Evolutionary conservation across 1,140 invertebrate genomes (phyloP), one percentile per base, ranked within the genome.

Genomic region (Copidosoma floridanum): DNA sequence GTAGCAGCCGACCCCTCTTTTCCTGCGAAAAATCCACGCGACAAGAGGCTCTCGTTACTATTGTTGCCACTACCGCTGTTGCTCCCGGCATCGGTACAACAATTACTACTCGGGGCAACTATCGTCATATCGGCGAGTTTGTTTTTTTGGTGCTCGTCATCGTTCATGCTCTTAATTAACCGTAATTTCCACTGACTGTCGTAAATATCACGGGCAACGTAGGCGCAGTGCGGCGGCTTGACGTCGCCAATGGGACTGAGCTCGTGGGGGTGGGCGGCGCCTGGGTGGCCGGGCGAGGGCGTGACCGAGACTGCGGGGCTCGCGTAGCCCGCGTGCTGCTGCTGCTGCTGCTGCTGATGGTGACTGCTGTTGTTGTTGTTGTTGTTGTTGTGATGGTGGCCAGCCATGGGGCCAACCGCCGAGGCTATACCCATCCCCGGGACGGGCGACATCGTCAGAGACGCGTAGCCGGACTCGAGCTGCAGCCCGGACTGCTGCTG

Each of bases 261-360:
- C 44, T 72, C 74, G 12, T 78, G 75, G 7, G 67, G 62, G 55
- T 78, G 76, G 0, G 68, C 54, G 2, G 72, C 68, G 57, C 78
- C 77, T 35, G 77, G 71, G 29, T 8, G 29, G 29, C n/a, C 6
- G 2, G 76, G 69, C 11, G 75, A 77, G 1, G 77, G 76, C 2
- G 76, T 76, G 12, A 61, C 37, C n/a, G n/a, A n/a, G n/a, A n/a
- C n/a, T 11, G 78, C 76, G 0, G 79, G 68, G 11, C 74, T 71
- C 12, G 75, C 69, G 61, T 80, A 81, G 16, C 76, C 71, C 26
- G 75, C 77, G 60, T 77, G 76, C n/a, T n/a, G n/a, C n/a, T n/a
- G n/a, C n/a, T n/a, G n/a, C n/a, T n/a, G n/a, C n/a, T n/a, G n/a
- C n/a, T n/a, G n/a, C n/a, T n/a, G n/a, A n/a, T n/a, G n/a, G n/a